These are phyloP conservation scores for Gastracanthus pulcherrimus DNA, from an alignment of 2,888 invertebrate species.

Conservation along the genomic window DNA sequence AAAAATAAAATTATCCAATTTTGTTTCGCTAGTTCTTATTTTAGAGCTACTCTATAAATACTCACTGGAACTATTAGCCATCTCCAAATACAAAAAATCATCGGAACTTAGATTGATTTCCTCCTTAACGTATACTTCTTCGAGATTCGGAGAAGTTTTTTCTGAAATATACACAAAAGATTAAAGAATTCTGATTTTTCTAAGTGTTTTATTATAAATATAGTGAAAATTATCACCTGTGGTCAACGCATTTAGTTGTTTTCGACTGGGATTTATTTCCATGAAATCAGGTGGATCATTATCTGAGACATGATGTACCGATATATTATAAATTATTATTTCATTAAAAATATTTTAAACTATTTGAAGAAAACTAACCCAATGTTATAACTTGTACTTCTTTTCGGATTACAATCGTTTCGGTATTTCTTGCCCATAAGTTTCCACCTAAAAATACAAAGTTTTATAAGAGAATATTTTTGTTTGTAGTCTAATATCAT, in stretches of 20 bases:
- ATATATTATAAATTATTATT: neutral
- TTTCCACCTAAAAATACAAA: neutral
- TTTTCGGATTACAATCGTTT: neutral
- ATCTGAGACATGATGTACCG: neutral
- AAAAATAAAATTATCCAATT: no score
- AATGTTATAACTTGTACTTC: neutral
- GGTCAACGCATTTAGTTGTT: neutral
- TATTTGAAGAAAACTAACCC: neutral
- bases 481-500: no score
- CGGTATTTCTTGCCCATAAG: neutral
- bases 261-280: neutral
- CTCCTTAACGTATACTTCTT: neutral
- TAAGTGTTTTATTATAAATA: no score
- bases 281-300: neutral
- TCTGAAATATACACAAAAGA: no score
- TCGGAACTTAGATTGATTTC: neutral
- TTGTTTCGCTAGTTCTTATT: no score
- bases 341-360: no score
- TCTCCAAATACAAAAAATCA: neutral
- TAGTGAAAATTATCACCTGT: neutral
- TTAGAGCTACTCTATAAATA: neutral
- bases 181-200: no score
- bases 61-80: neutral
- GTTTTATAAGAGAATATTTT: neutral
- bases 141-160: no score